Conservation (phyloP, 2,113 vertebrate species). For the Aegypius monachus region DNA sequence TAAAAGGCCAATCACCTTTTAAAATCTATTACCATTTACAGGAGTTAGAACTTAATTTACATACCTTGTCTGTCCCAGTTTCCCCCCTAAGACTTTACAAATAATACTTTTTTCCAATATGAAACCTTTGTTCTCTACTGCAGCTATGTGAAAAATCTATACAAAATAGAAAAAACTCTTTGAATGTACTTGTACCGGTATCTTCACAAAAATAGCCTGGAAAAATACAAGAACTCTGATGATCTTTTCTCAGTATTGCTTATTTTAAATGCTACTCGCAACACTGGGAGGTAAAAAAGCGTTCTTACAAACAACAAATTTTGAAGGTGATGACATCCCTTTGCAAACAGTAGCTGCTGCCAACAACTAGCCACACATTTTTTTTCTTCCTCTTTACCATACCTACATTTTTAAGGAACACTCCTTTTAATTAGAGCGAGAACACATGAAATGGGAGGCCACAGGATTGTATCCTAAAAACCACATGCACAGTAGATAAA, state of each 20-base stretch:
- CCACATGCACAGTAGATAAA: not conserved
- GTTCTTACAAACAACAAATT: conserved; percentile 30
- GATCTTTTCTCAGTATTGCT: conserved; percentile 61
- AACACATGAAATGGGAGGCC: not conserved
- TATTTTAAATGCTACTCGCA: conserved; percentile 44
- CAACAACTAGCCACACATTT: conserved; percentile 31
- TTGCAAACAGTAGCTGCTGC: conserved; percentile 49
- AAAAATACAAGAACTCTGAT: conserved; percentile 37
- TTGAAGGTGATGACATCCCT: conserved; percentile 54
- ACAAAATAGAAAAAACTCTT: not conserved
- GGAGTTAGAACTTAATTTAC: not conserved
- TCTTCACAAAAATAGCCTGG: not conserved
- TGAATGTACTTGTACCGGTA: not conserved
- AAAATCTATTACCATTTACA: not conserved
- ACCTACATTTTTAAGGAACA: conserved; percentile 9
- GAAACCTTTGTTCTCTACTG: not conserved
- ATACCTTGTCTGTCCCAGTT: not conserved
- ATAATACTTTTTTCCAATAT: not conserved
- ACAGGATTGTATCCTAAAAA: not conserved
- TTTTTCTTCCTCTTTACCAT: not conserved
- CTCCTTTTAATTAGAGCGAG: not conserved
- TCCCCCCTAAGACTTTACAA: not conserved
- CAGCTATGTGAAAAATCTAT: not conserved
- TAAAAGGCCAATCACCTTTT: not conserved
- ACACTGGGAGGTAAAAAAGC: conserved; percentile 34